A percentile compares a stretch with the other conserved stretches of the same genome.
Evolutionary conservation across 1,140 invertebrate genomes (phyloP).

Genomic region (Meloidogyne floridensis): DNA sequence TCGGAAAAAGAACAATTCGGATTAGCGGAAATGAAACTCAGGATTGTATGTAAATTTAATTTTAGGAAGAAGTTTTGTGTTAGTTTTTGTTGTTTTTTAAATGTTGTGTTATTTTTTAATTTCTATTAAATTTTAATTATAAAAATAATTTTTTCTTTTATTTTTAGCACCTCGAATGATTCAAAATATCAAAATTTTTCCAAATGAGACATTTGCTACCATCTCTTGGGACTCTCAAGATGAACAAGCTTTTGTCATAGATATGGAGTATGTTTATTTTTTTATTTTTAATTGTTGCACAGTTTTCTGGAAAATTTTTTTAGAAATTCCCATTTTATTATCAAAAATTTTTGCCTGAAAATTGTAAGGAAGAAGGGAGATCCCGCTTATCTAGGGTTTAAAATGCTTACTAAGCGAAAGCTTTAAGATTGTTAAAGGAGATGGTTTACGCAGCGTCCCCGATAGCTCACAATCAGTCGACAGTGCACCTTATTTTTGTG

Average conservation of each 20-base stretch:
- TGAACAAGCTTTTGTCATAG: conserved; percentile 51
- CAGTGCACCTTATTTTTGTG: too few species aligned
- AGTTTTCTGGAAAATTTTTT: too few species aligned
- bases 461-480: too few species aligned
- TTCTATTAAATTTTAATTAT: neutral
- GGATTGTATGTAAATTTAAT: neutral
- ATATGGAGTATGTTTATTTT: conserved; percentile 44
- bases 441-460: too few species aligned
- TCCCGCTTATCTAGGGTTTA: too few species aligned
- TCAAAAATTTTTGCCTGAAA: too few species aligned
- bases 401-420: too few species aligned
- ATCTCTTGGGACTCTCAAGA: conserved; percentile 57
- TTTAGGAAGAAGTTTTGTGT: neutral
- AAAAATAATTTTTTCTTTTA: neutral
- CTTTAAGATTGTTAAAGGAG: too few species aligned
- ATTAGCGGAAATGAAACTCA: neutral
- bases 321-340: too few species aligned
- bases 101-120: conserved; percentile 2
- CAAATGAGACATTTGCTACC: conserved; percentile 49
- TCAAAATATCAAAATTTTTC: conserved; percentile 50
- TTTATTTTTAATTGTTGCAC: neutral
- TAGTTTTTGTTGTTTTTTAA: neutral
- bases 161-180: conserved; percentile 60
- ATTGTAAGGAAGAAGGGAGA: too few species aligned
- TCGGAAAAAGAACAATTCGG: neutral